Evolutionary conservation across 2,888 invertebrate species (phyloP), one percentile per base, ranked within the genome.

Genomic region (Noctuana brunneofusca): DNA sequence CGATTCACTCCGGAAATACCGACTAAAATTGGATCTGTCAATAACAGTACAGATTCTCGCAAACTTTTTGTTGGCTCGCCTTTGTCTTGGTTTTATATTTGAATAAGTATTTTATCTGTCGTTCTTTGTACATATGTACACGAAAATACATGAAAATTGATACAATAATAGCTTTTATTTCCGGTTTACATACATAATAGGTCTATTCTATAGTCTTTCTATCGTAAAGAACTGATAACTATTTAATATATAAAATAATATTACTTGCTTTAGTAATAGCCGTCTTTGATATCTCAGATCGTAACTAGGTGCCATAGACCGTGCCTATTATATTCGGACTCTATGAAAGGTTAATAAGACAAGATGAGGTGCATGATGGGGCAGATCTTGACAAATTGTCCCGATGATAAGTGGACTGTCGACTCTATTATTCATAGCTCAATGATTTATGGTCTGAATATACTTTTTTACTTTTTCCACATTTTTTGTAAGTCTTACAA

Each of bases 361-460:
- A 46, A 60, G 53, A 55, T 54, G 24, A 49, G 60, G 22, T 32
- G 46, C 24, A 54, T 54, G 60, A 60, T 49, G 38, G 8, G 1
- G 35, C 54, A 60, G 18, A 60, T 60, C 48, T 38, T 60, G 60
- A 60, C 48, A 60, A 54, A 60, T 55, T 38, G 54, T 30, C 6
- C 16, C 53, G 60, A 46, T 54, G 60, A 20, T 60, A 27, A 48
- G 38, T 46, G 24, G 30, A 24, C 48, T 48, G 60, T 20, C 30
- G 53, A 24, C 32, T 46, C 46, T 53, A 46, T 54, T 35, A 46
- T 48, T 60, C 46, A 30, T 30, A 2, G 30, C 24, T 20, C 43
- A 18, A 48, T 59, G 60, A 60, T 60, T 54, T 54, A 60, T 54
- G 3, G 22, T 1, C n/a, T 35, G 35, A 5, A 35, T 24, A 27